Percentiles rank a stretch among this genome's conserved stretches.
phyloP scores from a whole-genome alignment of 2,888 invertebrate species.

The Biston betularia region DNA sequence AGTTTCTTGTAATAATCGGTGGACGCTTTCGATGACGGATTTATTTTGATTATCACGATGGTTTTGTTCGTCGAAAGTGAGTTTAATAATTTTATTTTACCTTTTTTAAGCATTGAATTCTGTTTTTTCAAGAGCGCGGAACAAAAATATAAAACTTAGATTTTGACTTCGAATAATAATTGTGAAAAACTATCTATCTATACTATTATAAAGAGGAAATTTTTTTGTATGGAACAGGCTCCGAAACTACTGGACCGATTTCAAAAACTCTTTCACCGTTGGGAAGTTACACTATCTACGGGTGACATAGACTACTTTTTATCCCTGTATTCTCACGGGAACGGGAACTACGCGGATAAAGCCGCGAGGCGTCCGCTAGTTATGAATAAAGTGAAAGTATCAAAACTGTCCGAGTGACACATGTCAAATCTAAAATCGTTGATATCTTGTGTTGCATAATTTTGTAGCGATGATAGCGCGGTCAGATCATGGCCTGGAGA shows the following conservation, averaged over 20 bases:
- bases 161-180: not conserved
- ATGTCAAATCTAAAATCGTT: not conserved
- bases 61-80: constrained; percentile 46
- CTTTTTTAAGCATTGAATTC: not conserved
- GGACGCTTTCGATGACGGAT: constrained; percentile 47
- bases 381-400: not conserved
- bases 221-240: too few species aligned
- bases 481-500: too few species aligned
- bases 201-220: too few species aligned
- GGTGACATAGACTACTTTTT: too few species aligned
- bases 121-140: not conserved
- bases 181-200: too few species aligned
- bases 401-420: not conserved
- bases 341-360: too few species aligned
- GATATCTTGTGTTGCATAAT: not conserved
- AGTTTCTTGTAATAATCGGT: constrained; percentile 51
- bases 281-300: too few species aligned
- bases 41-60: constrained; percentile 51
- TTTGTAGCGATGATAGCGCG: too few species aligned
- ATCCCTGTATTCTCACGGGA: too few species aligned
- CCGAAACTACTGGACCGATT: too few species aligned
- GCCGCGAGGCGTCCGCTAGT: too few species aligned
- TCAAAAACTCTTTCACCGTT: too few species aligned
- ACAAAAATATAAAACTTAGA: not conserved
- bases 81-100: constrained; percentile 29